These are phyloP conservation scores for Luffia ferchaultella DNA, from an alignment of 2,888 invertebrate species.

Conservation along the genomic window DNA sequence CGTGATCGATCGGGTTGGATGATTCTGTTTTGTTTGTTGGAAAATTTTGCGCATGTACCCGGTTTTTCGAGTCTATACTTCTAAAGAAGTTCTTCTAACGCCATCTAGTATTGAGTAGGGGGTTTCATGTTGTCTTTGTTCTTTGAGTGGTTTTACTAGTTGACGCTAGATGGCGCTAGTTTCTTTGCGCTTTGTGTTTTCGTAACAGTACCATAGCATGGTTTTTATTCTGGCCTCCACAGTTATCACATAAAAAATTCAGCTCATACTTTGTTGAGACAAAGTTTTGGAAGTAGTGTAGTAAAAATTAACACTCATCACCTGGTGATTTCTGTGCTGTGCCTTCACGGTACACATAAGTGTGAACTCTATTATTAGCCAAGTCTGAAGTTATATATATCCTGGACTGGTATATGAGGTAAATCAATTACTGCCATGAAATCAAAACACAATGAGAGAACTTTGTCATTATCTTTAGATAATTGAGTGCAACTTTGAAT, in stretches of 20 bases:
- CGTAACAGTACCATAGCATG: slow-evolving; percentile 8
- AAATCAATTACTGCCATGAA: slow-evolving; percentile 3
- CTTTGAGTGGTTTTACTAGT: too few species aligned
- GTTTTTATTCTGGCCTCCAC: slow-evolving; percentile 11
- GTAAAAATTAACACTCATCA: slow-evolving; percentile 11
- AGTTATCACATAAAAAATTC: slow-evolving; percentile 11
- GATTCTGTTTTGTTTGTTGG: too few species aligned
- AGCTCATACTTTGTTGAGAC: slow-evolving; percentile 8
- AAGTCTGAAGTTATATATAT: slow-evolving; percentile 3
- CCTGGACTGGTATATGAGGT: slow-evolving; percentile 1
- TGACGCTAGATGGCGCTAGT: too few species aligned
- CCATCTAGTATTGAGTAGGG: too few species aligned
- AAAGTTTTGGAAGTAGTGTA: slow-evolving; percentile 11
- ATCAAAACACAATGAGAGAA: slow-evolving; percentile 4
- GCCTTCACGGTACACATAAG: slow-evolving; percentile 9
- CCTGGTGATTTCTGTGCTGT: slow-evolving; percentile 7
- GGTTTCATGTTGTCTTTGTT: too few species aligned
- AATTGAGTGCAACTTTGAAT: slow-evolving; percentile 3
- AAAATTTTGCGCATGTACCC: too few species aligned
- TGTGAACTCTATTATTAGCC: slow-evolving; percentile 4
- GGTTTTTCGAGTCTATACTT: too few species aligned
- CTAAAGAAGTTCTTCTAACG: too few species aligned
- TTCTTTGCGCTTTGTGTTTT: too few species aligned
- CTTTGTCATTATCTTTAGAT: slow-evolving; percentile 4
- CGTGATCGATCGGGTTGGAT: too few species aligned